Evolutionary conservation across 1,140 invertebrate genomes (phyloP), one percentile per base, ranked within the genome.

Genomic region (Brachionus calyciflorus): DNA sequence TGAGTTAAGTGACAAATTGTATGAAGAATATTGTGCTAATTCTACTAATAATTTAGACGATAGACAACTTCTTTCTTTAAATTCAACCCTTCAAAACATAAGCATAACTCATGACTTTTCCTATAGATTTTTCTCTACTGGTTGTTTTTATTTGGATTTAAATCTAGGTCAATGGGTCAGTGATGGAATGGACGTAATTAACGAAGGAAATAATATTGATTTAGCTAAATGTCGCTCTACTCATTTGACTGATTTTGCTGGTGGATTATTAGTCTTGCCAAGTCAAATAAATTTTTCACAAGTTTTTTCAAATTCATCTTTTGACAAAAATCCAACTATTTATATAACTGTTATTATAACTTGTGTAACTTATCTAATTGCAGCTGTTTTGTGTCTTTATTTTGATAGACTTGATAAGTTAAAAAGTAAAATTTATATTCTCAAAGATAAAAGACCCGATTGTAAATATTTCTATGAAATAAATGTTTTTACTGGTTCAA

Each of bases 381-480:
- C 83, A 19, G 80, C 85, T 0, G 81, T 87, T 9, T 88, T 86
- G 83, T 85, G 87, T 4, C 85, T 21, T 80, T 85, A 4, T 83
- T 84, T 73, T 44, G 69, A 73, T 21, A 17, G 69, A n/a, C 1
- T 37, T 19, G 69, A 73, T 21, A 73, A 73, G 46, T 19, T 21
- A 33, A 85, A 84, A 80, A 48, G 79, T 78, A 80, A 78, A 14
- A 78, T 81, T 1, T 75, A 77, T 4, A 86, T 87, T 12, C 73
- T 88, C 17, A 77, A 82, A 12, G 87, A 87, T 78, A 88, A 88
- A 78, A 81, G 85, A 19, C 79, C 83, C 0, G 77, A 80, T 26
- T n/a, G n/a, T n/a, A n/a, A n/a, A n/a, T 88, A 88, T 77, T 82
- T 87, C 17, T 88, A 88, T 80, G 86, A 88, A 78, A 82, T 88